Evolutionary conservation across 2,797 vertebrate genomes (phyloP).

Genomic region (Scyliorhinus canicula): DNA sequence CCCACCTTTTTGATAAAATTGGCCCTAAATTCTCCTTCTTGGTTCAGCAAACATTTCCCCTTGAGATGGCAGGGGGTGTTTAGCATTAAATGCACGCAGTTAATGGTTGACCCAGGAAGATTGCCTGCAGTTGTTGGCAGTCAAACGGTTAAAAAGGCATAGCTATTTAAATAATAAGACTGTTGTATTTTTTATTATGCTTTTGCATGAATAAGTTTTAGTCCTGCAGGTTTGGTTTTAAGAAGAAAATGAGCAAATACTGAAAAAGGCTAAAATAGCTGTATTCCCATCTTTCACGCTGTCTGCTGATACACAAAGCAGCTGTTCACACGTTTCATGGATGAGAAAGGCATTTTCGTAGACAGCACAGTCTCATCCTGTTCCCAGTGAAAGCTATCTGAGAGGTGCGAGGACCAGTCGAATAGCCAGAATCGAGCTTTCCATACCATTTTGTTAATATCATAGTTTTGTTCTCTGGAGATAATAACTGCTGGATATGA

Average conservation of each 20-base stretch:
- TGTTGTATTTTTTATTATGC: background rate
- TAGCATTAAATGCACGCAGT: background rate
- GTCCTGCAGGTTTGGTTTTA: background rate
- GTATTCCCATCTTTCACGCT: background rate
- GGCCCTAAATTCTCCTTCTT: background rate
- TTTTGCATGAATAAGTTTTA: background rate
- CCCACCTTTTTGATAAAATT: background rate
- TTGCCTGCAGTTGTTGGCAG: background rate
- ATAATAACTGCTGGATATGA: slow-evolving; percentile 2
- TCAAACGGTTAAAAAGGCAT: background rate
- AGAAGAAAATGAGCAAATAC: background rate
- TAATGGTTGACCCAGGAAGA: background rate
- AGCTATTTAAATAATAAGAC: background rate
- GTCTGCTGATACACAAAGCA: slow-evolving; percentile 22
- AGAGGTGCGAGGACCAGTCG: background rate
- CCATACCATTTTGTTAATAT: background rate
- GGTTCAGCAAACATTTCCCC: too few relatives aligned
- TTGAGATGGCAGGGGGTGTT: too few relatives aligned
- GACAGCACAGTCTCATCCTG: background rate
- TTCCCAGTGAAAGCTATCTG: background rate
- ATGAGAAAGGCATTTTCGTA: background rate
- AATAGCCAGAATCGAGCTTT: background rate
- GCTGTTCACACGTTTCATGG: slow-evolving; percentile 19
- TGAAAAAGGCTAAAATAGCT: slow-evolving; percentile 8
- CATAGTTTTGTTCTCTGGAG: background rate